Evolutionary conservation across 2,797 vertebrate genomes (phyloP), one percentile per base, ranked within the genome.

Genomic region (Girardinus metallicus): DNA sequence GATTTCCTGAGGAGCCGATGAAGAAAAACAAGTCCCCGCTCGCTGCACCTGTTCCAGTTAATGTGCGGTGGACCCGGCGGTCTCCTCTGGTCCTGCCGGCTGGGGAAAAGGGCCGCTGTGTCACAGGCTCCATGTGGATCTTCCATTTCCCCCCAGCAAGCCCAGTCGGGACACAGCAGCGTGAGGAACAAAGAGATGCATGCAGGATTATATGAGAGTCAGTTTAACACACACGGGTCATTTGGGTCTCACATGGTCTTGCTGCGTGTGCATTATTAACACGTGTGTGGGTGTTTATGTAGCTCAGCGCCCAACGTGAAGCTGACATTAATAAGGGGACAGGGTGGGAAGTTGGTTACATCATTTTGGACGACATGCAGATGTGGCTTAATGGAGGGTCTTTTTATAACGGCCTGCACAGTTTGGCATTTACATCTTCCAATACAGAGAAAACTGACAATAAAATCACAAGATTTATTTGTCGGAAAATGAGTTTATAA

Each of bases 21-120:
- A 96, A 96, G 95, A 92, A 97, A 97, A 96, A 95, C 93, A 94
- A 84, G 78, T 77, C 73, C 71, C 75, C 62, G 62, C 70, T 88
- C 87, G 87, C 85, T 94, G 95, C 96, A 98, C 97, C 96, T 98
- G 97, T 93, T 96, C 88, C 90, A 94, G 95, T 96, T 95, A 94
- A 96, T 91, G 95, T 93, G 91, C 89, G 82, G 84, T 64, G 83
- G 92, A 86, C 82, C 36, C 57, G 76, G 81, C 83, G 77, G 89
- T 82, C 93, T 94, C 93, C 90, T 93, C 89, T 92, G 92, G 94
- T 93, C 93, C 88, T 64, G 8, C 87, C 23, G 71, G 73, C 87
- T 66, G 83, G 94, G 95, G 93, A 89, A 88, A 82, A 91, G 88
- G 90, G 90, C 89, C 77, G 66, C 83, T 43, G 76, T 81, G 92